A percentile compares a stretch with the other conserved stretches of the same genome.
phyloP scores from a whole-genome alignment of 2,888 invertebrate species.

The Oxyteleia sp. region DNA sequence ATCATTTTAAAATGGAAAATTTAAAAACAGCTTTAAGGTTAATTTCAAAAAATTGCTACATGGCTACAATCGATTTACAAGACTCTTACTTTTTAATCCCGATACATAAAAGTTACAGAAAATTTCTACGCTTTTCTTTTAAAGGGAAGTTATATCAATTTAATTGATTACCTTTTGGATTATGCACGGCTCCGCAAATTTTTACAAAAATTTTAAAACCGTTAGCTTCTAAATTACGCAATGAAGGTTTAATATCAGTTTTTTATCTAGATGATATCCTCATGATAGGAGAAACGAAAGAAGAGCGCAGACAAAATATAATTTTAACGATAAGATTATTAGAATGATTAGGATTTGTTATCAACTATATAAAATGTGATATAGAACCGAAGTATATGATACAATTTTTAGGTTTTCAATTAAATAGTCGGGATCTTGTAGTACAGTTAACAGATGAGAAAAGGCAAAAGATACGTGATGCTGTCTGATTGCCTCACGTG shows the following conservation, averaged over 20 bases:
- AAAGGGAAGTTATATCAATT: slow-evolving; percentile 72
- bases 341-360: slow-evolving; percentile 50
- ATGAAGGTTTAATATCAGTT: slow-evolving; percentile 8
- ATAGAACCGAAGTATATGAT: slow-evolving; percentile 24
- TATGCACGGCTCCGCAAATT: slow-evolving; percentile 34
- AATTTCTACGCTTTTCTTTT: slow-evolving; percentile 20
- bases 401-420: slow-evolving; percentile 57
- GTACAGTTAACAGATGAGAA: slow-evolving; percentile 14
- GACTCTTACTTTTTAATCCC: too few relatives aligned
- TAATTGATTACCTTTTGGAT: slow-evolving; percentile 7
- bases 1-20: slow-evolving; percentile 73
- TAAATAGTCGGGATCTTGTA: background rate
- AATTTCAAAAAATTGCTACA: slow-evolving; percentile 27
- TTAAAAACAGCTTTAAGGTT: slow-evolving; percentile 33
- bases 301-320: slow-evolving; percentile 3
- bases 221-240: background rate
- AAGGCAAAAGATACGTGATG: too few relatives aligned
- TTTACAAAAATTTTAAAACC: slow-evolving; percentile 64
- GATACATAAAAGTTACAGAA: slow-evolving; percentile 1
- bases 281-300: background rate
- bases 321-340: slow-evolving; percentile 31
- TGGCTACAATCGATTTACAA: slow-evolving; percentile 54
- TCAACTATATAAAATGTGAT: slow-evolving; percentile 53
- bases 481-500: too few relatives aligned
- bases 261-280: slow-evolving; percentile 6